Evolutionary conservation across 2,888 invertebrate species (phyloP), one percentile per base, ranked within the genome.

Genomic region (Rhaphigaster nebulosa): DNA sequence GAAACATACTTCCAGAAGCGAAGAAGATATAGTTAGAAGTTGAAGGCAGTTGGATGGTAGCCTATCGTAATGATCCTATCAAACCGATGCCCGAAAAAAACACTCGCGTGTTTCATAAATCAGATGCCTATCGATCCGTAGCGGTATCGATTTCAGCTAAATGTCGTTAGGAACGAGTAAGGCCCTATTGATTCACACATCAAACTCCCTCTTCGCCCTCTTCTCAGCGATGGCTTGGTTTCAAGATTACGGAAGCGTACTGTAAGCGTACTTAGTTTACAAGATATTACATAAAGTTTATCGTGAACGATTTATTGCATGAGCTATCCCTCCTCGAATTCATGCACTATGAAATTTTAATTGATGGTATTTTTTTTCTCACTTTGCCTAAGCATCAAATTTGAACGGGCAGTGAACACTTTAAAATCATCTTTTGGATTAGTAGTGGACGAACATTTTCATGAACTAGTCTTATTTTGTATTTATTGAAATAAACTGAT

Each of bases 81-180:
- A 50, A 50, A 84, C 84, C 45, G n/a, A 50, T 41, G 26, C 23
- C 45, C n/a, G 45, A 45, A 41, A 80, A 76, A 84, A 84, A n/a
- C 41, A 84, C 84, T 41, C 45, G 84, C 84, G 84, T 84, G 84
- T 45, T 84, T 50, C 84, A 84, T 84, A 84, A 84, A 84, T 84
- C 84, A 84, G 84, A 84, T 84, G 45, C 45, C 45, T 15, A 45
- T 50, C 45, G 84, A 84, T 84, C 84, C n/a, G n/a, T 84, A n/a
- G 18, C 45, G 10, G 45, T 84, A 84, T 84, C 84, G 84, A 84
- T 84, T 84, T 84, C 84, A 45, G 45, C 84, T 84, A 84, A 84
- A 84, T 84, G 84, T 84, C 45, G 84, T 84, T 84, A 84, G 45
- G 26, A 84, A 45, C 23, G 84, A 50, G 15, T 84, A 50, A 15